phyloP scores from a whole-genome alignment of 2,888 invertebrate genomes.

The Nomada ferruginata region DNA sequence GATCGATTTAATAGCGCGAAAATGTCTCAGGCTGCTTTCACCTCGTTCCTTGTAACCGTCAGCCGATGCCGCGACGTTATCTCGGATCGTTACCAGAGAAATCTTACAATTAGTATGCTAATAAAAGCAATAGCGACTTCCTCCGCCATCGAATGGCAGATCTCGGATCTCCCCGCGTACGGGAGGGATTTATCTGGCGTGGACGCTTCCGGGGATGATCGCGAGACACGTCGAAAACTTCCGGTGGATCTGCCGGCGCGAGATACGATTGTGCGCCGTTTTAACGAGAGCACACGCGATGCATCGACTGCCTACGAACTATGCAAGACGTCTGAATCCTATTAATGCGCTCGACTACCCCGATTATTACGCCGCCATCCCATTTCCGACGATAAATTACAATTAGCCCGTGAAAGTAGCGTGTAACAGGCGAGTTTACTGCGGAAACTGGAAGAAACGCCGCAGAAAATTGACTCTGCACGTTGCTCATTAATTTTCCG shows the following conservation, averaged over 20 bases:
- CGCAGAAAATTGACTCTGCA: background rate
- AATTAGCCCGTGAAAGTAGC: conserved; percentile 56
- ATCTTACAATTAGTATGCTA: conserved; percentile 56
- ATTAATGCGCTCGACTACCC: conserved; percentile 63
- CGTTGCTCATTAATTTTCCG: background rate
- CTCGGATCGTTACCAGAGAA: conserved; percentile 24
- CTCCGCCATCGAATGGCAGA: conserved; percentile 16
- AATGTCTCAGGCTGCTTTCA: conserved; percentile 24
- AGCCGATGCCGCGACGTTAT: conserved; percentile 8
- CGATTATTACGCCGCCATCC: conserved; percentile 42
- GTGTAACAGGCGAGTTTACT: conserved; percentile 27
- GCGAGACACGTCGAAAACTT: conserved; percentile 24
- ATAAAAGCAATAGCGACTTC: conserved; percentile 53
- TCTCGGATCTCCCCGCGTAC: conserved; percentile 28
- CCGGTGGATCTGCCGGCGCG: conserved; percentile 36
- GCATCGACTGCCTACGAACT: conserved; percentile 29
- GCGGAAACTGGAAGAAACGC: conserved; percentile 28
- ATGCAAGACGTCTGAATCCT: conserved; percentile 54
- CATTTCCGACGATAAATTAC: conserved; percentile 56
- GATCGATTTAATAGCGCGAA: conserved; percentile 22
- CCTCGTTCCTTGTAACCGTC: background rate
- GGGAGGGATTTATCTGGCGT: background rate
- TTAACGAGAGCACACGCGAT: conserved; percentile 31
- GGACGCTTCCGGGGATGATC: conserved; percentile 9
- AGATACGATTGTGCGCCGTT: conserved; percentile 57